phyloP scores from a whole-genome alignment of 2,113 vertebrate genomes.

The Syrmaticus mikado region DNA sequence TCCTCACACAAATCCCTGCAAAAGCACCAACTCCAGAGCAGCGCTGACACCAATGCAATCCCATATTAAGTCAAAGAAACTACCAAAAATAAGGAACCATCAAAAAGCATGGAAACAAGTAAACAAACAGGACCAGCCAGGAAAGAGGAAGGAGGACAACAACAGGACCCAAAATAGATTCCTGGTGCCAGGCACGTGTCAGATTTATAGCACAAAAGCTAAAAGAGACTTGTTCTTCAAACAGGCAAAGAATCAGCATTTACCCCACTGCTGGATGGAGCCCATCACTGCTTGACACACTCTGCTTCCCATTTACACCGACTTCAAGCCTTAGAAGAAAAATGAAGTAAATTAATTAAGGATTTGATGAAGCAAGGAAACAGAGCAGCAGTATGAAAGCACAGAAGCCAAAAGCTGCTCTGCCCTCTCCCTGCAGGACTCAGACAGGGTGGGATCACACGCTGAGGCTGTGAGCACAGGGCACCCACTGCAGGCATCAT shows the following conservation, averaged over 20 bases:
- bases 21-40: background rate
- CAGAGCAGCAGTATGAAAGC: background rate
- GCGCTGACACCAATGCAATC: background rate
- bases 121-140: constrained; percentile 3
- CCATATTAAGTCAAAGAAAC: background rate
- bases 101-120: constrained; percentile 16
- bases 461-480: background rate
- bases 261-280: background rate
- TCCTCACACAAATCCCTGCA: background rate
- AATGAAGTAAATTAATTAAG: background rate
- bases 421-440: background rate
- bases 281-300: background rate
- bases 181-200: background rate
- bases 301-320: background rate
- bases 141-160: constrained; percentile 1
- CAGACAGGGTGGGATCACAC: background rate
- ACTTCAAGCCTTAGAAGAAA: background rate
- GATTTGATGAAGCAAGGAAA: background rate
- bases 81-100: constrained; percentile 1
- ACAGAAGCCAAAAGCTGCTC: background rate
- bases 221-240: constrained; percentile 6
- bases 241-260: background rate
- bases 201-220: background rate
- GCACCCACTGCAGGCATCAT: background rate
- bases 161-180: constrained; percentile 29